Evolutionary conservation across 2,113 vertebrate genomes (phyloP).

Genomic region (Grallaria varia): DNA sequence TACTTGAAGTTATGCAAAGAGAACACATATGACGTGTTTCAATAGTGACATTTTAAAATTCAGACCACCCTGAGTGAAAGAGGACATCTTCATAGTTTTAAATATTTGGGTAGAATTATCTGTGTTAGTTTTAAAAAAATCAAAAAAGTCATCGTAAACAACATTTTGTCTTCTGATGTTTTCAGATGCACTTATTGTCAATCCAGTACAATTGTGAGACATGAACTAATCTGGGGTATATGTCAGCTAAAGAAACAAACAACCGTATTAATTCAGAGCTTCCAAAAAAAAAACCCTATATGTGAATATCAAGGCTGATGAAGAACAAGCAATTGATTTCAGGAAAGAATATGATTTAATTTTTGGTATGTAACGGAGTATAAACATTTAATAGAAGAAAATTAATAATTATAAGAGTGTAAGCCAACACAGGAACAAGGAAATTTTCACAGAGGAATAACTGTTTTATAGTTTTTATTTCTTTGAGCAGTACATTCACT

Average conservation of each 20-base stretch:
- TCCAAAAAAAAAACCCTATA: fast-evolving
- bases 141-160: background rate
- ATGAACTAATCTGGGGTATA: background rate
- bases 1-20: background rate
- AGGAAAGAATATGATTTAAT: background rate
- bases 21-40: background rate
- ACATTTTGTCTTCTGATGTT: background rate
- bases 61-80: background rate
- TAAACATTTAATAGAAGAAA: background rate
- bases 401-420: background rate
- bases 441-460: background rate
- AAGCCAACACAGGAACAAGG: background rate
- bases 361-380: background rate
- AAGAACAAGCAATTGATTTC: background rate
- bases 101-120: background rate
- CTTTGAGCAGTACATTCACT: background rate
- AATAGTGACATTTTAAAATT: background rate
- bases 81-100: background rate
- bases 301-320: background rate
- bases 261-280: background rate
- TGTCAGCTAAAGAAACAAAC: background rate
- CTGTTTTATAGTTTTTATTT: background rate
- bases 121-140: background rate
- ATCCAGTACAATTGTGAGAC: background rate
- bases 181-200: background rate